Base-by-base conservation (phyloP, 2,797 vertebrate genomes). In the Choloepus didactylus region DNA sequence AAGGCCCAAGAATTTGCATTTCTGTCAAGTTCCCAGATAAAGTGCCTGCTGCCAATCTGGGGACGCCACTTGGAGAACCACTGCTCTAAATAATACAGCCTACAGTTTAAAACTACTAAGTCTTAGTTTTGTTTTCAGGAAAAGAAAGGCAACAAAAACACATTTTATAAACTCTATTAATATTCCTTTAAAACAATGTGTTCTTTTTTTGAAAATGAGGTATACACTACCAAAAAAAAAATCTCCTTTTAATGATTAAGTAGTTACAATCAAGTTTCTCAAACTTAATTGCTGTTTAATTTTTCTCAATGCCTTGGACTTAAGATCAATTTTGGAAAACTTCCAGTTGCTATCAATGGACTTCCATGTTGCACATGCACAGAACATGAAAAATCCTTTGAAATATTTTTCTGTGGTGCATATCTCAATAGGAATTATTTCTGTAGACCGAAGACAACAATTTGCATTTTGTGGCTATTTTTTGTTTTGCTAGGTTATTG, bases 311-410 rank as follows among this genome's bases (percentile, higher is more conserved):
- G 54, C 12, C 54, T 56, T n/a, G 8, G 29, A 80, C 38, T 70
- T 73, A 86, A 85, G n/a, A 87, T 85, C 46, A 12, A 82, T 23
- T 82, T 31, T 46, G 62, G 25, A 87, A 96, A 85, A 91, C 49
- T 64, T 83, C 18, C 7, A 77, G 21, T 56, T 73, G 49, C 56
- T 56, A 64, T 31, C 41, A 85, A 54, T 29, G 15, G 11, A 66
- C 21, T 86, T 85, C 49, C 35, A 44, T 9, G 67, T 35, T 9
- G n/a, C 38, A 21, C 54, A 73, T 29, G 16, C 35, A 80, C 31
- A 54, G 72, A 94, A 18, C 31, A 54, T 77, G 72, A 92, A 85
- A 83, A 86, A 46, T 25, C 11, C 59, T 64, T 60, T 70, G 38
- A 69, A 70, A 69, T 87, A 25, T 70, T 51, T 49, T 93, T 70